These are phyloP conservation scores for Digitonthophagus gazella DNA, from an alignment of 2,888 invertebrate species.

Conservation along the genomic window DNA sequence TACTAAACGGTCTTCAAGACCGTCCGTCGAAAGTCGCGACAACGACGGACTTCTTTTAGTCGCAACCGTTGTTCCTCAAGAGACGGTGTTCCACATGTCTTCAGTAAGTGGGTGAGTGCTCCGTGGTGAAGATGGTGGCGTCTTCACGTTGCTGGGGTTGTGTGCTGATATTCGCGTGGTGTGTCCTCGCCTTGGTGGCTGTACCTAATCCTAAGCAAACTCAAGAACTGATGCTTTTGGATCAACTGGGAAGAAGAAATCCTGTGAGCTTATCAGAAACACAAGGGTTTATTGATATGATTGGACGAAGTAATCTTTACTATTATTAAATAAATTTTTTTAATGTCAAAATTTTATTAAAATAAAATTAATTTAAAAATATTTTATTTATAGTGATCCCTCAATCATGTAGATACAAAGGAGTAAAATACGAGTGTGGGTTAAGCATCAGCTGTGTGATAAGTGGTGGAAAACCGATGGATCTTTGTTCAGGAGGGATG, in stretches of 20 bases:
- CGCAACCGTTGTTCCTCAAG: slow-evolving; percentile 37
- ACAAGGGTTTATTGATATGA: slow-evolving; percentile 76
- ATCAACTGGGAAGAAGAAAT: slow-evolving; percentile 67
- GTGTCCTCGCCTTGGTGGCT: slow-evolving; percentile 32
- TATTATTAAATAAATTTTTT: background rate
- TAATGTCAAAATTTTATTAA: background rate
- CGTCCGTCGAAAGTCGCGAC: background rate
- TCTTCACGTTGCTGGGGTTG: slow-evolving; percentile 35
- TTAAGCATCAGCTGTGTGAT: slow-evolving; percentile 88
- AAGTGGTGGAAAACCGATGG: slow-evolving; percentile 82
- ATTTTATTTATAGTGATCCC: slow-evolving; percentile 74
- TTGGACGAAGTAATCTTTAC: slow-evolving; percentile 68
- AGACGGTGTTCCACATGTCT: slow-evolving; percentile 39
- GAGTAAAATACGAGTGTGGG: slow-evolving; percentile 84
- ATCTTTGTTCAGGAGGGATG: slow-evolving; percentile 89
- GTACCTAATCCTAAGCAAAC: slow-evolving; percentile 66
- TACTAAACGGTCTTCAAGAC: background rate
- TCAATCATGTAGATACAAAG: slow-evolving; percentile 82
- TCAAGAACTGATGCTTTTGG: slow-evolving; percentile 71
- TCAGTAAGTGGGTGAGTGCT: slow-evolving; percentile 42
- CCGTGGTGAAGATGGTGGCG: slow-evolving; percentile 41
- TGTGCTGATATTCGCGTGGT: slow-evolving; percentile 31
- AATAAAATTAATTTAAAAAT: background rate
- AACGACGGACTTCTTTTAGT: slow-evolving; percentile 37
- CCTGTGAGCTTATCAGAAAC: slow-evolving; percentile 57